phyloP scores from a whole-genome alignment of 35 echinoderm and acorn worm species.

The Acanthaster planci region DNA sequence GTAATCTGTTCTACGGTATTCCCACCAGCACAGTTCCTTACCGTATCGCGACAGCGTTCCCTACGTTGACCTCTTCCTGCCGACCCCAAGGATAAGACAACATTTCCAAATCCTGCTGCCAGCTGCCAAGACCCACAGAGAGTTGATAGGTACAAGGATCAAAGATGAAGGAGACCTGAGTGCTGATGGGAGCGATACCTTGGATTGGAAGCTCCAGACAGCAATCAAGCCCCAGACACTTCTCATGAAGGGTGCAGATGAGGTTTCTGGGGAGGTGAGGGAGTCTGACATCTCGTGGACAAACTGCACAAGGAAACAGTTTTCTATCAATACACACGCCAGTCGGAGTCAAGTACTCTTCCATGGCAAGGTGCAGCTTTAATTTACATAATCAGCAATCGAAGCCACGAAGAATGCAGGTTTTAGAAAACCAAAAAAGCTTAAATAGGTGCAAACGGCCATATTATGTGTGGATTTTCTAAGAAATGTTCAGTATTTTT shows the following conservation, averaged over 20 bases:
- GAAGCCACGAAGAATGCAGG: too few species aligned
- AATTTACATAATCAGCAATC: too few species aligned
- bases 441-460: too few species aligned
- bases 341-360: too few species aligned
- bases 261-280: not conserved
- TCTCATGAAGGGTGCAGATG: not conserved
- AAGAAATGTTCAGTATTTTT: too few species aligned
- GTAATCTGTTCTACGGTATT: too few species aligned
- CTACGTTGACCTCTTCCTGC: not conserved
- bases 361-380: too few species aligned
- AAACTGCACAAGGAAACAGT: not conserved
- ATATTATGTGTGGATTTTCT: too few species aligned
- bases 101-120: not conserved
- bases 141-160: slow-evolving; percentile 27
- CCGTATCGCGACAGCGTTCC: not conserved
- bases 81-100: slow-evolving; percentile 16
- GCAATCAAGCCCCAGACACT: slow-evolving; percentile 7
- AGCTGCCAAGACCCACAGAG: not conserved
- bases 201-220: slow-evolving; percentile 15
- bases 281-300: slow-evolving; percentile 22
- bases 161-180: not conserved
- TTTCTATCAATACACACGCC: too few species aligned
- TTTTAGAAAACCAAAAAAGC: too few species aligned
- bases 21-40: not conserved
- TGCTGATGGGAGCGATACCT: not conserved